Percentiles rank a stretch among this genome's conserved stretches.
phyloP scores from a whole-genome alignment of 2,888 invertebrate species.

The Sinelater perroti region DNA sequence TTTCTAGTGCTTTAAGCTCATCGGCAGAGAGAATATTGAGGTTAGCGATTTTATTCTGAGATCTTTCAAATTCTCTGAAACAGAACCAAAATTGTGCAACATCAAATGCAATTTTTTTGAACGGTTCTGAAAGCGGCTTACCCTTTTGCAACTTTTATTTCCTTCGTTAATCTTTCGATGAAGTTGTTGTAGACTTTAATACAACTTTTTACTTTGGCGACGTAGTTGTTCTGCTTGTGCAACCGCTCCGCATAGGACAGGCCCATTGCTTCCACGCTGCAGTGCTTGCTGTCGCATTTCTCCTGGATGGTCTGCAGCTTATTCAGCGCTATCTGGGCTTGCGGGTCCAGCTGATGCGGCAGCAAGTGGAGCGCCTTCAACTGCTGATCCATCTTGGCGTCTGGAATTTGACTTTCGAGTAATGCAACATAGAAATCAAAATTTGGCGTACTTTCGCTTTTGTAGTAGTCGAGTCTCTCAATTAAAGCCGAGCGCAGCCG shows the following conservation, averaged over 20 bases:
- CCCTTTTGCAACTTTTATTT: conserved; percentile 48
- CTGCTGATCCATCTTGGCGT: conserved; percentile 43
- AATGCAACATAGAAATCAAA: conserved; percentile 42
- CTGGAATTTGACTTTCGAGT: conserved; percentile 47
- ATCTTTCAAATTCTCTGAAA: conserved; percentile 40
- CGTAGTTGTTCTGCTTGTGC: conserved; percentile 48
- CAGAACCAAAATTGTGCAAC: background rate
- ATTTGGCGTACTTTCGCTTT: conserved; percentile 43
- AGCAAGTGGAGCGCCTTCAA: conserved; percentile 44
- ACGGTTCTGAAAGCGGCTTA: conserved; percentile 39
- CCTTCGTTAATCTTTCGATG: conserved; percentile 48
- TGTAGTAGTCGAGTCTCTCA: conserved; percentile 43
- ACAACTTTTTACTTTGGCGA: conserved; percentile 49
- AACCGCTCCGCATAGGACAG: conserved; percentile 47
- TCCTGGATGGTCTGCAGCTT: conserved; percentile 39
- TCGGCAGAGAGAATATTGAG: conserved; percentile 36
- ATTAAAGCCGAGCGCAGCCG: conserved; percentile 38
- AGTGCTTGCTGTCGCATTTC: conserved; percentile 38
- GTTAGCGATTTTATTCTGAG: conserved; percentile 36
- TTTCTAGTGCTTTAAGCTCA: conserved; percentile 45
- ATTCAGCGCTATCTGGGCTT: conserved; percentile 37
- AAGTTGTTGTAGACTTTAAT: conserved; percentile 49
- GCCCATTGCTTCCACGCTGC: conserved; percentile 37
- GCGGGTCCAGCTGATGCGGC: conserved; percentile 33
- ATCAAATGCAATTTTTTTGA: no score